phyloP scores from a whole-genome alignment of 1,140 invertebrate species.

The Drosophila prosaltans region DNA sequence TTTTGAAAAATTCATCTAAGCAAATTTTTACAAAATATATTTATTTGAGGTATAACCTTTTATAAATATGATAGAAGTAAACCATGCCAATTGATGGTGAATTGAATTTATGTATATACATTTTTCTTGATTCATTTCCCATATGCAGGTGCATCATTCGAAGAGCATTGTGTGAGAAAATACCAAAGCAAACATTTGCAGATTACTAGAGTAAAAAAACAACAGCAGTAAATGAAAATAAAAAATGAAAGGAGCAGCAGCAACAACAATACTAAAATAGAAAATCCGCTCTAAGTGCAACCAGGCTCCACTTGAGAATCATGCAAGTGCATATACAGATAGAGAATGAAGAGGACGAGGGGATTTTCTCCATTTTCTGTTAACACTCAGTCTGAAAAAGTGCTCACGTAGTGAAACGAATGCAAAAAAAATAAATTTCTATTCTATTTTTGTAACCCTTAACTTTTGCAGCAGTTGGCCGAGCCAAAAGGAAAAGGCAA shows the following conservation, averaged over 20 bases:
- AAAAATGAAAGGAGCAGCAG: slow-evolving; percentile 34
- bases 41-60: too few relatives aligned
- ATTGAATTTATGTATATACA: background rate
- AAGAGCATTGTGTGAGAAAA: slow-evolving; percentile 33
- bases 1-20: too few relatives aligned
- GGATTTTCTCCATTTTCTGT: slow-evolving; percentile 29
- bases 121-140: background rate
- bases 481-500: slow-evolving; percentile 3
- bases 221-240: slow-evolving; percentile 51
- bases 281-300: slow-evolving; percentile 17
- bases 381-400: slow-evolving; percentile 47
- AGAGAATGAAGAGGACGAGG: background rate
- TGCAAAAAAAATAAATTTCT: slow-evolving; percentile 44
- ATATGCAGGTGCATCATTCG: slow-evolving; percentile 6
- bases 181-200: slow-evolving; percentile 46
- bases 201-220: slow-evolving; percentile 27
- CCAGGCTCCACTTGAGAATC: slow-evolving; percentile 15
- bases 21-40: too few relatives aligned
- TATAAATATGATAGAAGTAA: background rate
- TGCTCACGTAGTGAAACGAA: slow-evolving; percentile 42
- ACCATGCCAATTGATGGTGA: background rate
- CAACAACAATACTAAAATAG: slow-evolving; percentile 31
- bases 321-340: background rate
- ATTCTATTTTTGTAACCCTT: background rate
- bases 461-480: slow-evolving; percentile 1